Evolutionary conservation across 2,888 invertebrate species (phyloP).

Genomic region (Drosophila monieri): DNA sequence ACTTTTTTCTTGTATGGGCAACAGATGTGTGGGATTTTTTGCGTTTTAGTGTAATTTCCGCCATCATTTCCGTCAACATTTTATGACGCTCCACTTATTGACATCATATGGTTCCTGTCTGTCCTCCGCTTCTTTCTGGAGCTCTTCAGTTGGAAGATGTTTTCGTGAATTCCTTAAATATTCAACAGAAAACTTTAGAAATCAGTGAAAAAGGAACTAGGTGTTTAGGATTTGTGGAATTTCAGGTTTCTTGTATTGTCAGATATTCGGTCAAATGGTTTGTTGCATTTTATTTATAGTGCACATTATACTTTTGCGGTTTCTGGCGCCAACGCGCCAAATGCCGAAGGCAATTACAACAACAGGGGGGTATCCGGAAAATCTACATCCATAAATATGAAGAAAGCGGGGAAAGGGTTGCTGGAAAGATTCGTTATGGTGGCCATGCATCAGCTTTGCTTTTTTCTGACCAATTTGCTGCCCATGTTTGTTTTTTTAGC

Average conservation of each 20-base stretch:
- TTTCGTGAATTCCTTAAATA: neutral
- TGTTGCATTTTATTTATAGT: slow-evolving; percentile 75
- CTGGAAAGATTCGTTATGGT: slow-evolving; percentile 4
- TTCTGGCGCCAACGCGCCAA: slow-evolving; percentile 60
- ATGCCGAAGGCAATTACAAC: slow-evolving; percentile 75
- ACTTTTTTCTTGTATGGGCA: slow-evolving; percentile 12
- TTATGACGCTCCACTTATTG: slow-evolving; percentile 62
- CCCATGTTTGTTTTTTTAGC: slow-evolving; percentile 14
- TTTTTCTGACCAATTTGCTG: slow-evolving; percentile 29
- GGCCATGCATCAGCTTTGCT: slow-evolving; percentile 45
- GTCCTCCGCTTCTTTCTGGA: slow-evolving; percentile 38
- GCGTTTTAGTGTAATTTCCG: slow-evolving; percentile 77
- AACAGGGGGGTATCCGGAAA: slow-evolving; percentile 33
- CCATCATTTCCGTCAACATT: slow-evolving; percentile 75
- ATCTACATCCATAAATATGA: slow-evolving; percentile 67
- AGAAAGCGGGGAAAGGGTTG: slow-evolving; percentile 11
- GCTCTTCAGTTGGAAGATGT: slow-evolving; percentile 15
- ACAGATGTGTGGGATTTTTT: slow-evolving; percentile 52
- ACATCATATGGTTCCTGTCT: slow-evolving; percentile 24
- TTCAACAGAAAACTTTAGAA: neutral
- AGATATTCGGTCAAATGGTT: slow-evolving; percentile 63
- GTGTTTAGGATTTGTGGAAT: neutral
- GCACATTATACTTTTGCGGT: slow-evolving; percentile 75
- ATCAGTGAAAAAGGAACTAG: neutral
- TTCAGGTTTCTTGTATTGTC: slow-evolving; percentile 4